Evolutionary conservation across 2,888 invertebrate genomes (phyloP).

Genomic region (Apeira syringaria): DNA sequence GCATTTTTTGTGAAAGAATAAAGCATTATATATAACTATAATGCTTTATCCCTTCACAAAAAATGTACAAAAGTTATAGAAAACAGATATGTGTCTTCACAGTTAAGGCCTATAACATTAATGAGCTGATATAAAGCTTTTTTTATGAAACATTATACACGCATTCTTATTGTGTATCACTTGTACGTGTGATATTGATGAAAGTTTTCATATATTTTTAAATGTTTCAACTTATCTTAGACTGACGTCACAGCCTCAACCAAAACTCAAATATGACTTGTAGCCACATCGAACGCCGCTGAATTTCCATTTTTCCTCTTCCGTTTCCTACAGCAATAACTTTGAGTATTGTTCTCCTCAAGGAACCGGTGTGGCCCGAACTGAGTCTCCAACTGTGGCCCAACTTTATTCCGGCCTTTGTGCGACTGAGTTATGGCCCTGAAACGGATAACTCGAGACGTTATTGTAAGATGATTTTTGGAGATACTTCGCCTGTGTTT

Average conservation of each 20-base stretch:
- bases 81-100: too few species aligned
- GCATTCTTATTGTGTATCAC: too few species aligned
- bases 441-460: slow-evolving; percentile 54
- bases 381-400: slow-evolving; percentile 6
- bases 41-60: too few species aligned
- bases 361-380: slow-evolving; percentile 16
- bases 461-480: slow-evolving; percentile 63
- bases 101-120: too few species aligned
- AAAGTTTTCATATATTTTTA: too few species aligned
- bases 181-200: too few species aligned
- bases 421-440: slow-evolving; percentile 53
- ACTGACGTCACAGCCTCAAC: background rate
- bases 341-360: slow-evolving; percentile 21
- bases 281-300: slow-evolving; percentile 13
- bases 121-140: too few species aligned
- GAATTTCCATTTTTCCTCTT: slow-evolving; percentile 26
- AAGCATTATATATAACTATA: too few species aligned
- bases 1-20: too few species aligned
- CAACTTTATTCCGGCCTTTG: slow-evolving; percentile 40
- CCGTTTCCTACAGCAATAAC: slow-evolving; percentile 21
- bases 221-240: too few species aligned
- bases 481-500: slow-evolving; percentile 2
- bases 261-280: background rate
- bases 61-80: too few species aligned
- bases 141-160: too few species aligned